Evolutionary conservation across 2,888 invertebrate species (phyloP).

Genomic region (Dendrolimus pini): DNA sequence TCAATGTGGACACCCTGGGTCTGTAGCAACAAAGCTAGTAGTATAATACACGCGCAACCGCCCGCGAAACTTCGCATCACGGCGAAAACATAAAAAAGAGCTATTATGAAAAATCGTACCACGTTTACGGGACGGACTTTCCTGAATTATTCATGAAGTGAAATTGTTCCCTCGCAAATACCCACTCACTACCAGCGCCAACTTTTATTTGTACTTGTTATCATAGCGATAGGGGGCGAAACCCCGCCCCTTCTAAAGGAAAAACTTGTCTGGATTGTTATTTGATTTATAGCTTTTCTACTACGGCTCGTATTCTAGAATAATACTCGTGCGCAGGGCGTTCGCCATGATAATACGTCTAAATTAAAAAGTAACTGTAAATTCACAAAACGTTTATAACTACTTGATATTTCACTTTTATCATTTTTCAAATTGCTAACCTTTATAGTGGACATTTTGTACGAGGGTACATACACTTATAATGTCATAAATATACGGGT

Average conservation of each 20-base stretch:
- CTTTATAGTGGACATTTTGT: too few species aligned
- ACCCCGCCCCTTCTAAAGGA: background rate
- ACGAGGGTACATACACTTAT: too few species aligned
- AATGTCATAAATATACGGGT: too few species aligned
- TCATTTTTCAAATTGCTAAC: too few species aligned
- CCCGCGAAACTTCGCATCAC: constrained; percentile 2
- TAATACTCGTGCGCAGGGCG: too few species aligned
- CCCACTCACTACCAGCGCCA: background rate
- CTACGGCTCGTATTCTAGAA: too few species aligned
- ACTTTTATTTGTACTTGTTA: constrained; percentile 6
- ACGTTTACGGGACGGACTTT: constrained; percentile 66
- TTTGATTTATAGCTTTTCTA: background rate
- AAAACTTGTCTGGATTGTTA: background rate
- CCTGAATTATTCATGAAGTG: constrained; percentile 64
- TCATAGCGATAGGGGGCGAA: background rate
- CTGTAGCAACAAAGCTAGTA: too few species aligned
- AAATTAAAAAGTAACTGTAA: too few species aligned
- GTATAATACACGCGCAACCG: background rate
- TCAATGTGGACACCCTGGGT: too few species aligned
- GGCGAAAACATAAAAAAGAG: constrained; percentile 54
- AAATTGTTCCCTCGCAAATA: constrained; percentile 44
- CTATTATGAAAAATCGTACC: constrained; percentile 76
- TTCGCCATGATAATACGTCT: too few species aligned
- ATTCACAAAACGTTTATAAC: too few species aligned
- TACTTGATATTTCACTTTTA: too few species aligned